Evolutionary conservation across 2,888 invertebrate species (phyloP).

Genomic region (Sipha maydis): DNA sequence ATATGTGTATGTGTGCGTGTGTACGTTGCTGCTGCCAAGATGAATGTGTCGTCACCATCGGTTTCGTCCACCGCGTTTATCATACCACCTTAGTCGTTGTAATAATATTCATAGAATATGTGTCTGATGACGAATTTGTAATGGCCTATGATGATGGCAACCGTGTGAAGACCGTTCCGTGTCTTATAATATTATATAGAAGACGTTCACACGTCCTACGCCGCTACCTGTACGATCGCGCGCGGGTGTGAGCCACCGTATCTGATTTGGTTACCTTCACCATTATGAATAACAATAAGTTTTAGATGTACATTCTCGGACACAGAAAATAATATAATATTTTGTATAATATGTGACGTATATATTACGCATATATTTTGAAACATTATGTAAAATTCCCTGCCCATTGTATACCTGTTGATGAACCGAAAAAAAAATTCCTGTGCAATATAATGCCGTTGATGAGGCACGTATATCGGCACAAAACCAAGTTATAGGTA

Average conservation of each 20-base stretch:
- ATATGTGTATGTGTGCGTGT: too few relatives aligned
- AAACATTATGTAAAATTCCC: slow-evolving; percentile 12
- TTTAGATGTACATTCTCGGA: slow-evolving; percentile 37
- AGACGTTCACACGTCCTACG: slow-evolving; percentile 55
- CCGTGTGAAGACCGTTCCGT: slow-evolving; percentile 52
- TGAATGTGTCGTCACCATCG: slow-evolving; percentile 44
- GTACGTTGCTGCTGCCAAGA: neutral
- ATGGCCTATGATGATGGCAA: slow-evolving; percentile 19
- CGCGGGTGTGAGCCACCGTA: slow-evolving; percentile 41
- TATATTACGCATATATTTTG: neutral
- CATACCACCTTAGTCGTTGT: neutral
- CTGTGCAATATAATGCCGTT: neutral
- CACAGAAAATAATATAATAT: slow-evolving; percentile 12
- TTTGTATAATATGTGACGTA: neutral
- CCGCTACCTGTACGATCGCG: neutral
- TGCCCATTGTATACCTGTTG: neutral
- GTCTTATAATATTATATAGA: neutral
- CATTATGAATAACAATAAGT: slow-evolving; percentile 57
- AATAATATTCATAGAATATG: slow-evolving; percentile 26
- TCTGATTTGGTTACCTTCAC: slow-evolving; percentile 52
- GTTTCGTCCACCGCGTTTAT: neutral
- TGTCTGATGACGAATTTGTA: slow-evolving; percentile 57
- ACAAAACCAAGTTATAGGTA: neutral
- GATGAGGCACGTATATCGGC: neutral
- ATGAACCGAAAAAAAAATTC: neutral